Base-by-base conservation (phyloP, 2,113 vertebrate species). In the Oryctolagus cuniculus region DNA sequence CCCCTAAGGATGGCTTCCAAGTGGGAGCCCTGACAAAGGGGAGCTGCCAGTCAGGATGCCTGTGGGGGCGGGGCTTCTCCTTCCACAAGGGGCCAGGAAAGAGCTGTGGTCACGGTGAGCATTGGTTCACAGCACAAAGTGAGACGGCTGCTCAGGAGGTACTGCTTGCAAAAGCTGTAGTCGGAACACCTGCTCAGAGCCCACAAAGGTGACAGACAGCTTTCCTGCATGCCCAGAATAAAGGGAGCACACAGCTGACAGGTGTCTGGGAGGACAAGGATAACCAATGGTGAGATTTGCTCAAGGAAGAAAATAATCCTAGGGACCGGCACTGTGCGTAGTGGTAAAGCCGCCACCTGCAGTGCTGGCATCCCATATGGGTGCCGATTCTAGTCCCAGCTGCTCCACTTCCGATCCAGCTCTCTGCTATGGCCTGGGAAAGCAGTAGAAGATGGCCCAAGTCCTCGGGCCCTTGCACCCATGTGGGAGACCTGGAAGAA, bases 281-380 rank as follows among this genome's bases (percentile, higher is more conserved):
- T 53, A 79, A 93, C 0, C 0, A 7, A 63, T 0, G 0, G 25
- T n/a, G 78, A 61, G 74, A 69, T 96, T 83, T 93, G 69, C 94
- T 97, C 93, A 93, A 93, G 89, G 94, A 96, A 92, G 90, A 97
- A 58, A 58, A 58, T 16, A 44, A 44, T 44, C 44, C 44, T 44
- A 44, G 44, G 44, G 44, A 44, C 44, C 44, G 44, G 44, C 6
- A 44, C 44, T 44, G 44, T 44, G 44, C 44, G 6, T 44, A 44
- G 44, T 44, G 44, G 44, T 44, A 44, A 6, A 44, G 44, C 44
- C 7, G 44, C 44, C 44, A 44, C 44, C 44, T 44, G 44, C 44
- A 44, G 44, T 44, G 44, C 44, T 44, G 44, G 44, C 44, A 44
- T 44, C 44, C 7, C 44, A 44, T 44, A 44, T 44, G 44, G 44